Percentiles rank a stretch among this genome's conserved stretches.
Conservation (phyloP, 2,113 vertebrate genomes). For the Heterotis niloticus region DNA sequence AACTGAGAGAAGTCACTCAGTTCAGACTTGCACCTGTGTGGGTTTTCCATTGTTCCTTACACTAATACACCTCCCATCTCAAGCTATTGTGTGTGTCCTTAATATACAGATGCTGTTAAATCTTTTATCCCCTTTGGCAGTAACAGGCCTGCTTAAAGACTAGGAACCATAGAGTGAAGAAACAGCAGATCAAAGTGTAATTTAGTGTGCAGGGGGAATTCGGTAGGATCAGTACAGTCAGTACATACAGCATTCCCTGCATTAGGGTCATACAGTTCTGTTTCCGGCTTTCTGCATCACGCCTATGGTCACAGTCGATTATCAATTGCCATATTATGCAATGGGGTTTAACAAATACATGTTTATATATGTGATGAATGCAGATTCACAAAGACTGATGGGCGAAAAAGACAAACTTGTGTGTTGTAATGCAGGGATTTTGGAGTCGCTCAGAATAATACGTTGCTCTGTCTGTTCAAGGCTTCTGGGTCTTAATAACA, state of each 20-base stretch:
- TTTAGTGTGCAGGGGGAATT: background rate
- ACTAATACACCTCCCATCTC: background rate
- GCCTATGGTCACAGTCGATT: no score
- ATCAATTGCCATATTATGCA: background rate
- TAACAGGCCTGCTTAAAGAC: background rate
- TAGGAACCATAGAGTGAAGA: background rate
- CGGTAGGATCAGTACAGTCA: no score
- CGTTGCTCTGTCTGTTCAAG: background rate
- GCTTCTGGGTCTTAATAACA: slow-evolving; percentile 27
- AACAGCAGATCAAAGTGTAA: background rate
- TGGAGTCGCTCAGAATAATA: slow-evolving; percentile 10
- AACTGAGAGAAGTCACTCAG: background rate
- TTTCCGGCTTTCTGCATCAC: no score
- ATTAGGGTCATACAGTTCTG: no score
- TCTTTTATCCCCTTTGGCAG: background rate
- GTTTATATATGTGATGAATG: background rate
- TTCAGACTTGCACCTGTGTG: background rate
- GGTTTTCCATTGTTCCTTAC: background rate
- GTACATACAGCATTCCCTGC: no score
- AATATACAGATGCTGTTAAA: background rate
- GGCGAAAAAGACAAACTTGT: background rate
- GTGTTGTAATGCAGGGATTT: background rate
- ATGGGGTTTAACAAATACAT: no score
- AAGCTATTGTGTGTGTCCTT: background rate
- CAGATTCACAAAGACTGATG: background rate